Evolutionary conservation across 1,140 invertebrate species (phyloP).

Genomic region (Oryctes rhinoceros): DNA sequence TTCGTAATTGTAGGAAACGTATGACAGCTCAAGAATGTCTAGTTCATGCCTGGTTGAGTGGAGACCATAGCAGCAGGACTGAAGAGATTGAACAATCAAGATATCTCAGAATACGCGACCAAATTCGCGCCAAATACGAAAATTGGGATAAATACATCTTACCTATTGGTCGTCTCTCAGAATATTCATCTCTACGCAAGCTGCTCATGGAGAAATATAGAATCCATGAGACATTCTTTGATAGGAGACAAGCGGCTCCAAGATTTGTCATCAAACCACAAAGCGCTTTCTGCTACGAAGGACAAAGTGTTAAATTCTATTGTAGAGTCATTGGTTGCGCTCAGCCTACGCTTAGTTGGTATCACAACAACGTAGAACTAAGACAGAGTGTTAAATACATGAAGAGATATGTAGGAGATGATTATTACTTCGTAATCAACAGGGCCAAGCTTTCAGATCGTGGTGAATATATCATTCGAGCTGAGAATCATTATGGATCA

Average conservation of each 20-base stretch:
- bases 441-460: conserved; percentile 93
- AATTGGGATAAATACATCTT: conserved; percentile 93
- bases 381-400: conserved; percentile 98
- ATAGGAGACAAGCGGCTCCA: conserved; percentile 96
- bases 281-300: conserved; percentile 95
- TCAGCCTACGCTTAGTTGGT: conserved; percentile 95
- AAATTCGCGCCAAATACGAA: conserved; percentile 84
- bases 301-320: conserved; percentile 96
- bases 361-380: conserved; percentile 91
- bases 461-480: conserved; percentile 96
- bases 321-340: conserved; percentile 96
- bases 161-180: conserved; percentile 94
- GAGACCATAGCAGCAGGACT: conserved; percentile 79
- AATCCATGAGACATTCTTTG: conserved; percentile 95
- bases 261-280: conserved; percentile 96
- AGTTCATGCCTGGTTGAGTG: conserved; percentile 92
- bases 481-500: conserved; percentile 97
- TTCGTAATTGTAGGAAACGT: conserved; percentile 76
- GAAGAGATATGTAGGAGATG: conserved; percentile 96
- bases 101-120: conserved; percentile 88
- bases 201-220: conserved; percentile 95
- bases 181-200: conserved; percentile 97
- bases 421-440: conserved; percentile 98
- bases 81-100: conserved; percentile 81
- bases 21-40: conserved; percentile 98